A percentile compares a stretch with the other conserved stretches of the same genome.
These are phyloP conservation scores for Mycteria americana DNA, from an alignment of 2,797 vertebrate species.

Conservation along the genomic window DNA sequence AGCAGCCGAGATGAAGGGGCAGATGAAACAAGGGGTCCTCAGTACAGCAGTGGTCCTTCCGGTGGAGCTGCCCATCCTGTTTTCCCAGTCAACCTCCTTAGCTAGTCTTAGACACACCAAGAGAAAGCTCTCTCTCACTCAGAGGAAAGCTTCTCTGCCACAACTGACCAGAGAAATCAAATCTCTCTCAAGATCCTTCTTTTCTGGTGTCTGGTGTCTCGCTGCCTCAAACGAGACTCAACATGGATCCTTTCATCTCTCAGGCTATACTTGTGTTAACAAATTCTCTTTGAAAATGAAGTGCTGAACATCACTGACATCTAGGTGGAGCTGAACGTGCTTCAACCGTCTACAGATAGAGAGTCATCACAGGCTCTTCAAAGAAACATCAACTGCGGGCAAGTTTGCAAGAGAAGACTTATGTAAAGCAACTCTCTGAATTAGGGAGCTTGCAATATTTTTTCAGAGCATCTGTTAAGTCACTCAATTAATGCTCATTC, in stretches of 20 bases:
- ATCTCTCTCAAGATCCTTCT: not conserved
- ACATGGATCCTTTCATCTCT: constrained; percentile 22
- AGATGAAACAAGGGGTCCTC: not conserved
- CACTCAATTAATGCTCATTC: not conserved
- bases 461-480: not conserved
- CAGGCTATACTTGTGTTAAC: not conserved
- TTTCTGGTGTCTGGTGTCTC: not conserved
- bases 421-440: not conserved
- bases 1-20: not conserved
- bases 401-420: not conserved
- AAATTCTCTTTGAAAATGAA: constrained; percentile 59
- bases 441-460: not conserved
- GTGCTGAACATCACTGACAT: not conserved
- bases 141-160: not conserved
- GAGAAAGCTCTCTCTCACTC: not conserved
- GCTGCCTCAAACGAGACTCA: fast-evolving
- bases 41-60: not conserved
- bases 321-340: not conserved
- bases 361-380: constrained; percentile 45
- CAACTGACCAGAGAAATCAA: not conserved
- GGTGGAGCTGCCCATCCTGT: not conserved
- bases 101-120: not conserved
- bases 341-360: not conserved
- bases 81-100: not conserved
- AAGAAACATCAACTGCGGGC: constrained; percentile 3